These are phyloP conservation scores for Catotricha subobsoleta DNA, from an alignment of 2,888 invertebrate genomes.

Conservation along the genomic window DNA sequence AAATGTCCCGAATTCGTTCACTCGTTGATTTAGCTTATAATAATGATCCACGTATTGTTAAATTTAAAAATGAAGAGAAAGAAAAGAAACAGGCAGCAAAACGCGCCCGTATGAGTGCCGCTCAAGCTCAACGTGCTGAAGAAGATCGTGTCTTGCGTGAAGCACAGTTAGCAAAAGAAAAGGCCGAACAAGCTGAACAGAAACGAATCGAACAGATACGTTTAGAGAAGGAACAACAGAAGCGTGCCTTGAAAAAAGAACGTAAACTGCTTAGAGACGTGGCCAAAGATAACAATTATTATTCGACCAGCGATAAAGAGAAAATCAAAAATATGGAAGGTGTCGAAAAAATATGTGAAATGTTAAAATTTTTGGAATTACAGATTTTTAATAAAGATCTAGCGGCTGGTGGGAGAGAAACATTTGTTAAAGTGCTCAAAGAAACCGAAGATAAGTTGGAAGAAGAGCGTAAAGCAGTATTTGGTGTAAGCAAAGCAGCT, in stretches of 20 bases:
- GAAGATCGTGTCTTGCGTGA: constrained; percentile 59
- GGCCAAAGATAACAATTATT: constrained; percentile 70
- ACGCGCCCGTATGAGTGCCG: constrained; percentile 68
- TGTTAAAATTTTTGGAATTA: constrained; percentile 48
- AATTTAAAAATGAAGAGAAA: constrained; percentile 86
- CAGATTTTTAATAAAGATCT: constrained; percentile 58
- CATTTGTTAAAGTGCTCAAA: constrained; percentile 47
- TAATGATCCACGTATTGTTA: constrained; percentile 80
- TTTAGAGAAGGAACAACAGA: constrained; percentile 69
- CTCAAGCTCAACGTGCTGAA: constrained; percentile 65
- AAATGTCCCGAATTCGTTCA: constrained; percentile 76
- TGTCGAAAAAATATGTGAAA: constrained; percentile 81
- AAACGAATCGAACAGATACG: constrained; percentile 65
- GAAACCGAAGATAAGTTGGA: constrained; percentile 60
- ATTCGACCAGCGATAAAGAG: constrained; percentile 47
- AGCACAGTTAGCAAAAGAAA: constrained; percentile 54
- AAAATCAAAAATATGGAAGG: constrained; percentile 70
- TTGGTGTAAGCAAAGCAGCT: constrained; percentile 30
- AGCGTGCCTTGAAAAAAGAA: constrained; percentile 74
- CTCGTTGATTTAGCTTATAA: constrained; percentile 89
- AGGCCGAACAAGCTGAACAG: constrained; percentile 62
- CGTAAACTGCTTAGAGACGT: constrained; percentile 60
- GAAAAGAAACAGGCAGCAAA: constrained; percentile 78
- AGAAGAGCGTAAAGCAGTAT: constrained; percentile 48
- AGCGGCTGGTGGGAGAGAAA: constrained; percentile 41